Base-by-base conservation (phyloP, 2,888 invertebrate species). In the Drosophila sordidapex region DNA sequence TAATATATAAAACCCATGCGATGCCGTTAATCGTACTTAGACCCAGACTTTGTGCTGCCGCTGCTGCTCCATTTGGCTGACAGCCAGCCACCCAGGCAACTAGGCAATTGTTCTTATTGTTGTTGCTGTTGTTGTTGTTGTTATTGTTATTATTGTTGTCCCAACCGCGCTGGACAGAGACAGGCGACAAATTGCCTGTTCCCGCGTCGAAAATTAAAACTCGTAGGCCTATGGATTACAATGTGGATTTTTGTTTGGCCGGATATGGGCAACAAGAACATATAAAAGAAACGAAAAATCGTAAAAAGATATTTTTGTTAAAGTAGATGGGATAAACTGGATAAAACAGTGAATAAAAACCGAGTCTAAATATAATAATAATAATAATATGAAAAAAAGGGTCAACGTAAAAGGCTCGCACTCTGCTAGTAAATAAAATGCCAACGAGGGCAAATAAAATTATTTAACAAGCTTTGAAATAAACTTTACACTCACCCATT, bases 161-260 rank as follows among this genome's bases (percentile, higher is more conserved):
- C 60, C 48, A 52, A 58, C 63, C 56, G 15, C 58, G 59, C 56
- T 58, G 81, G 58, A 59, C 62, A 56, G 61, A 52, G 62, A 70
- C 49, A 65, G 73, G 71, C 82, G 71, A 79, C 88, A 76, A 90
- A 83, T 79, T 74, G 81, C 76, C 82, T 63, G 73, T 83, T 74
- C 81, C 65, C 69, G 75, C 79, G 66, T 51, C 68, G 77, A 90
- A 82, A 90, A 90, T 92, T 91, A 91, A 91, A 91, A 91, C 76
- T 91, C 92, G 90, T 90, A 91, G 89, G 92, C 92, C 91, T 91
- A 61, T 13, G 76, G 60, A 71, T 76, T 79, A 65, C 61, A 59
- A 59, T 70, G 64, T 62, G 48, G 38, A 57, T 33, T 67, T 73
- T 51, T 35, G 25, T 15, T 38, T 31, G 31, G 33, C 36, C 56